These are phyloP conservation scores for Hyposoter didymator DNA, from an alignment of 2,888 invertebrate genomes.

Conservation along the genomic window DNA sequence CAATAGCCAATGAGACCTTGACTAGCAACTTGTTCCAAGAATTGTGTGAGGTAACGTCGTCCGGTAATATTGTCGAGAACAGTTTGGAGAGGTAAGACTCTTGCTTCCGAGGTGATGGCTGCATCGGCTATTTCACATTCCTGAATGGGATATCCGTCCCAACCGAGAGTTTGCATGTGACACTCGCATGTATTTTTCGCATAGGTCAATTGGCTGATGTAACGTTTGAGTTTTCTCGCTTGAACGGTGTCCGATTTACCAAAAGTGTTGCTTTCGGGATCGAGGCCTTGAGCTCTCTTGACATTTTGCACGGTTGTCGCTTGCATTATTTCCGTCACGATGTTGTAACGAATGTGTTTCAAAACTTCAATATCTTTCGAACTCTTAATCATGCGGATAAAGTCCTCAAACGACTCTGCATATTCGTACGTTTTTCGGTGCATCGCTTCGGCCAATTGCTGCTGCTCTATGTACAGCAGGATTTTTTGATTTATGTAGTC, in stretches of 20 bases:
- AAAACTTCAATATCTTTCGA: conserved; percentile 93
- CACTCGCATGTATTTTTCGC: conserved; percentile 94
- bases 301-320: conserved; percentile 96
- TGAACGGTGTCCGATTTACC: conserved; percentile 92
- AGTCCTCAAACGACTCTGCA: conserved; percentile 95
- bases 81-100: conserved; percentile 88
- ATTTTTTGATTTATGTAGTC: conserved; percentile 96
- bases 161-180: conserved; percentile 90
- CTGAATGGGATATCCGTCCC: conserved; percentile 87
- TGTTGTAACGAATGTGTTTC: conserved; percentile 93
- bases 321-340: conserved; percentile 97
- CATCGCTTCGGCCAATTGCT: conserved; percentile 91
- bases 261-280: conserved; percentile 86
- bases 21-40: conserved; percentile 92
- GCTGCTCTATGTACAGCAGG: conserved; percentile 92
- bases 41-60: conserved; percentile 91
- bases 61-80: conserved; percentile 92
- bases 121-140: conserved; percentile 78
- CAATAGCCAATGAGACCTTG: conserved; percentile 95
- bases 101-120: conserved; percentile 74
- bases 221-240: conserved; percentile 93
- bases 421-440: conserved; percentile 94
- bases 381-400: conserved; percentile 92
- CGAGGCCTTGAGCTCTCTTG: conserved; percentile 93
- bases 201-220: conserved; percentile 92